Base-by-base conservation (phyloP, 2,797 vertebrate species). In the Clarias laeviceps region DNA sequence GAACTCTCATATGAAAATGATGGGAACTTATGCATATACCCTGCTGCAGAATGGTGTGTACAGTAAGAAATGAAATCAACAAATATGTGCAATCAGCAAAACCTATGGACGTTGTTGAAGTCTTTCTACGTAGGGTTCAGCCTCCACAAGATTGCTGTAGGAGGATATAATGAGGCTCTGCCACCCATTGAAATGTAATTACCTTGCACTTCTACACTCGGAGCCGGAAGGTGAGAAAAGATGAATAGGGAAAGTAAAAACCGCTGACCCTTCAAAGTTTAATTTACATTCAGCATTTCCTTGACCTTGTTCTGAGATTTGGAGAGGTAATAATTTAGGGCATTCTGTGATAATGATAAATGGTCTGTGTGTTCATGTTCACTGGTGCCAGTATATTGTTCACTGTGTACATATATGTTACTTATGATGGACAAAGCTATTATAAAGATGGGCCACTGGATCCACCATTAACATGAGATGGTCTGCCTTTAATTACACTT, bases 261-360 rank as follows among this genome's bases (percentile, higher is more conserved):
- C 92, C 90, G 88, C 95, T 97, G 97, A 98, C 96, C 97, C 95
- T 96, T 96, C 96, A 96, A 95, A 96, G 95, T 97, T 97, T 96
- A 97, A 97, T 97, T 97, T 97, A 97, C 95, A 95, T 97, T 97
- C 96, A 97, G 96, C 96, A 97, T 97, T 96, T 95, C 92, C 95
- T 97, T 95, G 96, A 97, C 97, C 97, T 98, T 97, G 95, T 96
- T 95, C 95, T 94, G 95, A 95, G 96, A 96, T 96, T 95, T 94
- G 92, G 93, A 96, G 95, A 97, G 96, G 97, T 98, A 97, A 97
- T 97, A 97, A 98, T 97, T 97, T 96, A 96, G 96, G 96, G 94
- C 96, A 95, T 95, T 92, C 94, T 94, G 95, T 93, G n/a, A 82
- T 93, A 94, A 95, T 98, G 97, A 98, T 98, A 95, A 98, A 98